These are phyloP conservation scores for Elanus axillaris DNA, from an alignment of 2,113 vertebrate genomes.

Conservation along the genomic window DNA sequence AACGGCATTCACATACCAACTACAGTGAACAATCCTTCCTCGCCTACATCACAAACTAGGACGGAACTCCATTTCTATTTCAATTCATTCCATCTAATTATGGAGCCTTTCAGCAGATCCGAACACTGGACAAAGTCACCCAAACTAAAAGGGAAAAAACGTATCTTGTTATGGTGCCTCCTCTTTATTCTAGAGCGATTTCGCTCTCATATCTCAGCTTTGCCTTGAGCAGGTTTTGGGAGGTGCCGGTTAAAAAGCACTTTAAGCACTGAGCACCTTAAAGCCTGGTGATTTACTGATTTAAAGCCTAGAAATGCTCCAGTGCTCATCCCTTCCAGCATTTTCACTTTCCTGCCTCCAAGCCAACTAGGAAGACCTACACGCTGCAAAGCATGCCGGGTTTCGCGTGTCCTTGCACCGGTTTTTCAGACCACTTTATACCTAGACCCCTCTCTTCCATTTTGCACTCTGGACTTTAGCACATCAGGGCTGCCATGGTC, in stretches of 20 bases:
- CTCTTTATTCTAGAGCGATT: background rate
- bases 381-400: background rate
- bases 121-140: background rate
- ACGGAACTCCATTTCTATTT: background rate
- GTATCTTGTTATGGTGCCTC: background rate
- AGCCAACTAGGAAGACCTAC: background rate
- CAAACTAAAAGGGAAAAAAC: background rate
- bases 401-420: background rate
- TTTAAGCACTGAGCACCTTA: background rate
- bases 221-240: background rate
- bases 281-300: background rate
- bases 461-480: too few relatives aligned
- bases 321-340: background rate
- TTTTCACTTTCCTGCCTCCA: background rate
- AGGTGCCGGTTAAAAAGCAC: background rate
- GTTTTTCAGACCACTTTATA: background rate
- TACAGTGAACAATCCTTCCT: background rate
- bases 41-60: background rate
- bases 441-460: background rate
- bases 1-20: background rate
- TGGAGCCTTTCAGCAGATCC: background rate
- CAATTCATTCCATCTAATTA: background rate
- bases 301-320: background rate
- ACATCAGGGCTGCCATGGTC: too few relatives aligned
- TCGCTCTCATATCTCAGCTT: background rate